A percentile compares a stretch with the other conserved stretches of the same genome.
Conservation (phyloP, 2,888 invertebrate genomes). For the Boloria euphrosyne region DNA sequence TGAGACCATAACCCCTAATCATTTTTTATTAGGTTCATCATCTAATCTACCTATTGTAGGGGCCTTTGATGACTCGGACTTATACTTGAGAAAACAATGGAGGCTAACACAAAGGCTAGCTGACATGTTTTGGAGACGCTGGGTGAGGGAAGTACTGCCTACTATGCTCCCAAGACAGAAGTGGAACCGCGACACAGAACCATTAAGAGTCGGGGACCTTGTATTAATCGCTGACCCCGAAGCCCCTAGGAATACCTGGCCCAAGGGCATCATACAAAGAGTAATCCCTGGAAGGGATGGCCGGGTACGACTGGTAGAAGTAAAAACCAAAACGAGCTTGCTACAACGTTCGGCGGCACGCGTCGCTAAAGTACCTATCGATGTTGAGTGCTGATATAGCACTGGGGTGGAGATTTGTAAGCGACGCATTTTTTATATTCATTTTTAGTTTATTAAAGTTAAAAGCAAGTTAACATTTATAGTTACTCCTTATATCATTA, state of each 20-base stretch:
- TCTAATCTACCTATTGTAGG: background rate
- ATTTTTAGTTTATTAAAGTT: too few species aligned
- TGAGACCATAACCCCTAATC: slow-evolving; percentile 10
- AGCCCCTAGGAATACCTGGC: slow-evolving; percentile 24
- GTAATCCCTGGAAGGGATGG: slow-evolving; percentile 23
- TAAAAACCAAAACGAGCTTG: slow-evolving; percentile 13
- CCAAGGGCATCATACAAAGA: slow-evolving; percentile 17
- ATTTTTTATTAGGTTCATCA: slow-evolving; percentile 12
- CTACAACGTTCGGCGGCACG: slow-evolving; percentile 15
- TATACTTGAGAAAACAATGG: slow-evolving; percentile 5
- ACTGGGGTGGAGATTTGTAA: slow-evolving; percentile 12
- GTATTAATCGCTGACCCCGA: slow-evolving; percentile 22
- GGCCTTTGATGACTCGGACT: background rate
- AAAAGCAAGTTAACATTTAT: too few species aligned
- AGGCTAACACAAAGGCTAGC: slow-evolving; percentile 9
- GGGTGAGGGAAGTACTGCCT: slow-evolving; percentile 2
- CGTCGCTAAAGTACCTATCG: slow-evolving; percentile 11
- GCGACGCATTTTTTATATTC: too few species aligned
- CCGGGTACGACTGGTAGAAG: slow-evolving; percentile 19
- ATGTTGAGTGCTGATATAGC: slow-evolving; percentile 12
- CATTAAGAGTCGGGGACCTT: slow-evolving; percentile 22
- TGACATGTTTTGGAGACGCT: slow-evolving; percentile 16
- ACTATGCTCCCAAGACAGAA: background rate
- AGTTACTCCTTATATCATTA: too few species aligned
- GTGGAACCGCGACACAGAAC: background rate